Evolutionary conservation across 2,113 vertebrate genomes (phyloP).

Genomic region (Bambusicola thoracicus): DNA sequence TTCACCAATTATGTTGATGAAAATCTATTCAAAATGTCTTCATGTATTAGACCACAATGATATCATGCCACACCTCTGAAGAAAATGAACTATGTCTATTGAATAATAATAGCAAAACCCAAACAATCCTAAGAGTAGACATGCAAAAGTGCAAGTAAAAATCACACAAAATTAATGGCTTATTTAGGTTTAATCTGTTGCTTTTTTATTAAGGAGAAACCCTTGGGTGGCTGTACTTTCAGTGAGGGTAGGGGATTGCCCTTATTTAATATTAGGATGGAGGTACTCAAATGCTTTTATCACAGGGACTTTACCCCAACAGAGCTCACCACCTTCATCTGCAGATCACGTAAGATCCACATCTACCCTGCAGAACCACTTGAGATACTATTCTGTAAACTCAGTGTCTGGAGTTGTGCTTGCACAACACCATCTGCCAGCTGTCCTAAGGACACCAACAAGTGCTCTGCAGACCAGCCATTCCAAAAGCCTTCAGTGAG

Average conservation of each 20-base stretch:
- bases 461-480: background rate
- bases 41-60: background rate
- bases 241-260: background rate
- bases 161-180: background rate
- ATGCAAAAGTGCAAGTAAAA: background rate
- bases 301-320: background rate
- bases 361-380: background rate
- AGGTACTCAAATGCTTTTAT: background rate
- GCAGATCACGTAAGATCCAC: background rate
- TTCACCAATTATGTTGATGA: background rate
- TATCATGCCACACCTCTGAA: background rate
- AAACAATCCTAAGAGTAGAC: background rate
- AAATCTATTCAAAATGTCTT: background rate
- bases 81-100: background rate
- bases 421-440: background rate
- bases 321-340: background rate
- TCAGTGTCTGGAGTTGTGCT: background rate
- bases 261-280: background rate
- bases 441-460: background rate
- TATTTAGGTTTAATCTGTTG: background rate
- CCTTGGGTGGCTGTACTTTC: background rate
- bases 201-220: background rate
- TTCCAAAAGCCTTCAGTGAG: background rate
- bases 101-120: background rate
- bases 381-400: background rate